These are phyloP conservation scores for Tachysurus fulvidraco DNA, from an alignment of 2,113 vertebrate species.

Conservation along the genomic window DNA sequence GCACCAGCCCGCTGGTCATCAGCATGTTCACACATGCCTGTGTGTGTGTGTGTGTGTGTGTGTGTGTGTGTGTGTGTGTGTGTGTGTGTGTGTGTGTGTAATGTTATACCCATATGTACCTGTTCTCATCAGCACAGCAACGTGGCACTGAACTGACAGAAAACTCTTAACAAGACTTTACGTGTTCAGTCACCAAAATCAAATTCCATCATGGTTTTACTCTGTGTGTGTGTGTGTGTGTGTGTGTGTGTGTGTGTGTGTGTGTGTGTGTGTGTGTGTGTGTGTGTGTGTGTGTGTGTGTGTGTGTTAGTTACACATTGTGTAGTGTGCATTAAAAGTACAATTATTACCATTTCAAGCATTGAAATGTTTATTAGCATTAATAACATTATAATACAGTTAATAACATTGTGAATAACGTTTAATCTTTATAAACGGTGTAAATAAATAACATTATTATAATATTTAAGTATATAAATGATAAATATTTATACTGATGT, in stretches of 20 bases:
- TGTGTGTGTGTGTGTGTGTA: not conserved
- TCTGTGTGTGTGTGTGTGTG: not conserved
- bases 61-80: slow-evolving; percentile 2
- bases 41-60: not conserved
- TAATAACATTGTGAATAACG: not conserved
- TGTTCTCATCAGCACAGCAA: not conserved
- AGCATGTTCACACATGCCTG: not conserved
- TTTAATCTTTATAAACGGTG: not conserved
- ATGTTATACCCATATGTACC: not conserved
- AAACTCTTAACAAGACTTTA: slow-evolving; percentile 9
- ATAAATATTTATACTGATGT: too few relatives aligned
- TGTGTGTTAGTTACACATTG: not conserved
- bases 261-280: not conserved
- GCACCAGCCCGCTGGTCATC: slow-evolving; percentile 1
- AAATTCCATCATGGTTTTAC: not conserved
- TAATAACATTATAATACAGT: not conserved
- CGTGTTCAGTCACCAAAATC: slow-evolving; percentile 3
- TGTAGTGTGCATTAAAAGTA: not conserved
- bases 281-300: not conserved
- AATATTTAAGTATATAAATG: not conserved
- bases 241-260: not conserved
- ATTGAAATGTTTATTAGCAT: too few relatives aligned
- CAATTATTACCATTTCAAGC: too few relatives aligned
- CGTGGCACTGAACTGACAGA: not conserved
- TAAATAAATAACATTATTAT: not conserved